Base-by-base conservation (phyloP, 2,797 vertebrate species). In the Lophius americanus region DNA sequence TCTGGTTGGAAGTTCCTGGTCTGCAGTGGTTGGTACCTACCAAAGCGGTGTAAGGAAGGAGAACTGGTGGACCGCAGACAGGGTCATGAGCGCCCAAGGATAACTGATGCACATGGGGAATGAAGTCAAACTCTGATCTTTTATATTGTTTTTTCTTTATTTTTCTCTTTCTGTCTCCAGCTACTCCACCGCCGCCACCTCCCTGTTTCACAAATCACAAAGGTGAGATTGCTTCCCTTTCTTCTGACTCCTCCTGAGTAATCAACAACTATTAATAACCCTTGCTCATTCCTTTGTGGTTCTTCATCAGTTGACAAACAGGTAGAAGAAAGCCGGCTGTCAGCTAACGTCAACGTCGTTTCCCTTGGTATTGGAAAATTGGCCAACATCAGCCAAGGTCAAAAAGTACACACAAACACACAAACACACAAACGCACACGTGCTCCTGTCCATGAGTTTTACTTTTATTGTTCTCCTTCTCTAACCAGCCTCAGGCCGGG, bases 281-380 rank as follows among this genome's bases (percentile, higher is more conserved):
- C 13, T 50, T 7, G 23, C 10, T 60, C 6, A 44, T 32, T 14
- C 5, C 13, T 54, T 23, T 14, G n/a, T 41, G 0, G 0, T 44
- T 0, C 48, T 23, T 46, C n/a, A 9, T n/a, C 68, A 92, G 92
- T 55, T 10, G 60, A 76, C 35, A 85, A 81, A 39, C 23, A 42
- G 47, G 78, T 70, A 9, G 66, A 47, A 33, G 76, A 73, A 37
- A 75, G 11, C 52, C 13, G 42, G 8, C 48, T 85, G 13, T 87
- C 68, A 38, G 88, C 86, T 37, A 93, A 93, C 47, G 73, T 93
- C 50, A 94, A 94, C 2, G 85, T 94, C 0, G 59, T 94, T 36
- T 93, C 86, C 0, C 68, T 93, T 6, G 73, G 66, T 7, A 50
- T 93, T 3, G 92, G 89, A 7, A 81, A 76, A 38, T 88, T 94